phyloP scores from a whole-genome alignment of 2,888 invertebrate species.

The Megalurothrips usitatus region DNA sequence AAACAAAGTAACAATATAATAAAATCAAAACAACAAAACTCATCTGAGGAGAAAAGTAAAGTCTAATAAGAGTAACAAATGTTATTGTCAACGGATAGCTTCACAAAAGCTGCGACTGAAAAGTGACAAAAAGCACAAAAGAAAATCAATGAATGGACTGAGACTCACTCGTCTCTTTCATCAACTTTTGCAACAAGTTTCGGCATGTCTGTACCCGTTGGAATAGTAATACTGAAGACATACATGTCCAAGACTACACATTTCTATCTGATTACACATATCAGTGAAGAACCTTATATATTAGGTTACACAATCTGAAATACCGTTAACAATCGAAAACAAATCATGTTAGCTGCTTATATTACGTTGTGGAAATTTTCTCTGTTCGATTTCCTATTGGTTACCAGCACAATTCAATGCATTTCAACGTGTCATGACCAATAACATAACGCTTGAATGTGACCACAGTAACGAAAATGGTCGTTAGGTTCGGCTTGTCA shows the following conservation, averaged over 20 bases:
- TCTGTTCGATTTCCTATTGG: no score
- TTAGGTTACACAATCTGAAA: not conserved
- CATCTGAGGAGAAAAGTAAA: not conserved
- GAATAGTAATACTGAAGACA: slow-evolving; percentile 18
- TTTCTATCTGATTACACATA: slow-evolving; percentile 11
- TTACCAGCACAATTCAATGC: no score
- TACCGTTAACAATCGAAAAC: no score
- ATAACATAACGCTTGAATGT: no score
- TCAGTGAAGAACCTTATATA: slow-evolving; percentile 6
- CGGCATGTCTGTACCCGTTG: slow-evolving; percentile 12
- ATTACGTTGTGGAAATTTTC: no score
- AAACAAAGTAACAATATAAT: not conserved
- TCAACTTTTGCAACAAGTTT: not conserved
- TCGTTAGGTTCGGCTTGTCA: no score
- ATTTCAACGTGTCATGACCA: no score
- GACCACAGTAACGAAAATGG: no score
- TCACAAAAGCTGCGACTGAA: slow-evolving; percentile 12
- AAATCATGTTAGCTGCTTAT: no score
- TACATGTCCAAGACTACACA: slow-evolving; percentile 4
- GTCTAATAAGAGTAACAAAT: not conserved
- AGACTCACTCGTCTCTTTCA: not conserved
- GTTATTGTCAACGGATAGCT: slow-evolving; percentile 24
- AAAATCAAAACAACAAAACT: not conserved
- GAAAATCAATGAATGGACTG: not conserved
- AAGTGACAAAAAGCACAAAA: slow-evolving; percentile 17